These are phyloP conservation scores for Pseudococcus longispinus DNA, from an alignment of 2,888 invertebrate genomes.

Conservation along the genomic window DNA sequence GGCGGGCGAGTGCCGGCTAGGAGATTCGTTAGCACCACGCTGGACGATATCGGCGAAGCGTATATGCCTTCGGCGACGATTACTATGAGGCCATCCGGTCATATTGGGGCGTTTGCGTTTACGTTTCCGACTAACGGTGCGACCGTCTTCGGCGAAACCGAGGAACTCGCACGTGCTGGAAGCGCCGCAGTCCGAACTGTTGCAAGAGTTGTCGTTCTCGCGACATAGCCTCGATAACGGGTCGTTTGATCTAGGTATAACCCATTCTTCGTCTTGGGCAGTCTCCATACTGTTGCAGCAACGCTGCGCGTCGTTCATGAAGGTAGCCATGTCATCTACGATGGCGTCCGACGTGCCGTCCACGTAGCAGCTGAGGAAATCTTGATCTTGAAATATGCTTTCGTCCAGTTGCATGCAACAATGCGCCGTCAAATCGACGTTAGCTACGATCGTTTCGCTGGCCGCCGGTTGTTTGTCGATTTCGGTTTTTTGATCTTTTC, in stretches of 20 bases:
- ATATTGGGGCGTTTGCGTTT: slow-evolving; percentile 73
- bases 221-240: slow-evolving; percentile 29
- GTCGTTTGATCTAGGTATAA: slow-evolving; percentile 10
- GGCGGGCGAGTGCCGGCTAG: neutral
- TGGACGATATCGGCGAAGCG: slow-evolving; percentile 21
- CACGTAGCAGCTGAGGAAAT: slow-evolving; percentile 17
- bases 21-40: neutral
- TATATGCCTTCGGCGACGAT: slow-evolving; percentile 60
- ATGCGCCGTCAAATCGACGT: neutral
- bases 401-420: slow-evolving; percentile 49
- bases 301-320: slow-evolving; percentile 58
- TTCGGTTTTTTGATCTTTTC: neutral
- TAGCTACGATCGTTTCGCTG: neutral
- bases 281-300: slow-evolving; percentile 58
- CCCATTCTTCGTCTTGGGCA: slow-evolving; percentile 55
- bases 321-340: slow-evolving; percentile 55
- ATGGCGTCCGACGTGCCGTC: neutral
- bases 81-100: slow-evolving; percentile 78
- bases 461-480: neutral
- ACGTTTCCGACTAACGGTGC: slow-evolving; percentile 60
- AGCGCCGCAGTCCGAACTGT: slow-evolving; percentile 60
- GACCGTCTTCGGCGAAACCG: slow-evolving; percentile 59
- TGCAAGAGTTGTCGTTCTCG: slow-evolving; percentile 59
- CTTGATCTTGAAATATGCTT: slow-evolving; percentile 22
- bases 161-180: slow-evolving; percentile 59